Base-by-base conservation (phyloP, 2,888 invertebrate species). In the Cheilosia soror region DNA sequence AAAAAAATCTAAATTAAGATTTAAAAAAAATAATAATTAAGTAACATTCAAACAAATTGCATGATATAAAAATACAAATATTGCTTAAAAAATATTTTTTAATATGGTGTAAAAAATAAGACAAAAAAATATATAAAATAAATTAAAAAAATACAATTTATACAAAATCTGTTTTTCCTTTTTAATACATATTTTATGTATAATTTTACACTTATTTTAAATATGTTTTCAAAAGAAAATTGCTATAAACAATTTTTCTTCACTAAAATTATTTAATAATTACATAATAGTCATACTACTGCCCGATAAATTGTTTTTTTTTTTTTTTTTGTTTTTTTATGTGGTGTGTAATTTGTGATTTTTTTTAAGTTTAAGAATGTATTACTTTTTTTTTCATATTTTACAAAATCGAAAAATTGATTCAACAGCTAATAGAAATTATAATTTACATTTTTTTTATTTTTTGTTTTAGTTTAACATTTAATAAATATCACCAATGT, bases 401-500 rank as follows among this genome's bases (percentile, higher is more conserved):
- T 66, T 85, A 85, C 81, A 85, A 81, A 76, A 69, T 77, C 44
- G 33, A 68, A 75, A 76, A 76, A 73, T 53, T 29, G 51, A 69
- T 80, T 81, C 76, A 81, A 85, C 85, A 80, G 80, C 66, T 80
- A 66, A 76, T 71, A 71, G 44, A 80, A 84, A 84, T 66, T 57
- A 85, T 72, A 81, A 76, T 77, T 80, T 76, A 81, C 76, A 71
- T 66, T 65, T 75, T 83, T 53, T 40, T 63, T 68, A 58, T 37
- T 37, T 57, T 66, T 55, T 68, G 31, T 37, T 60, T 55, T 60
- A 65, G 63, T 76, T 81, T 85, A 81, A 85, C 81, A 76, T 57
- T 72, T 81, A 81, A 81, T 85, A 85, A 81, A 85, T 85, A 85
- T 85, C 85, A 85, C 85, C 81, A 85, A 85, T 80, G 33, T 55